phyloP scores from a whole-genome alignment of 2,113 vertebrate genomes.

The Acinonyx jubatus region DNA sequence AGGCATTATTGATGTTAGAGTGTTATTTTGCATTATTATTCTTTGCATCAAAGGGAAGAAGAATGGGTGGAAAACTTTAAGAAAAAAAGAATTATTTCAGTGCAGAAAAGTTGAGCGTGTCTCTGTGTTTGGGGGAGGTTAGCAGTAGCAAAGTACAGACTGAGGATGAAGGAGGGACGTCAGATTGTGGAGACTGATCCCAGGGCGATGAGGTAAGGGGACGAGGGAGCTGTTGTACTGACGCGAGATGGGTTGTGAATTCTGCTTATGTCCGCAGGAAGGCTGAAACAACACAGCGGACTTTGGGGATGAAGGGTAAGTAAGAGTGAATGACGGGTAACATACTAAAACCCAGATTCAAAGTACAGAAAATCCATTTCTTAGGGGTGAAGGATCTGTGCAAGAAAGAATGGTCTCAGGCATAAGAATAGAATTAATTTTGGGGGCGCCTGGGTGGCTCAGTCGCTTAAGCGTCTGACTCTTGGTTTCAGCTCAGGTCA shows the following conservation, averaged over 20 bases:
- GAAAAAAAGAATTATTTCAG: background rate
- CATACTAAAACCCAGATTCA: background rate
- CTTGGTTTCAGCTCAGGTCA: no score
- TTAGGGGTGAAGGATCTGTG: background rate
- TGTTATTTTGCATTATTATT: rapidly evolving
- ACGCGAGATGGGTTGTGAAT: background rate
- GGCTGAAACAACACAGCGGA: background rate
- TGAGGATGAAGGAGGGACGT: no score
- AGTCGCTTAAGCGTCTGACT: no score
- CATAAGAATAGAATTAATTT: background rate
- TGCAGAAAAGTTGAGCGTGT: background rate
- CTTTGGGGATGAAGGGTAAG: background rate
- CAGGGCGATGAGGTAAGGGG: background rate
- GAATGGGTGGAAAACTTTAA: rapidly evolving
- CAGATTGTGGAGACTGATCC: background rate
- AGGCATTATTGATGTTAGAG: background rate
- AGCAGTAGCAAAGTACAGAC: background rate
- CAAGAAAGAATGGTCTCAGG: background rate
- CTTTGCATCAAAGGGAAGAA: background rate
- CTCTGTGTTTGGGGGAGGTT: background rate
- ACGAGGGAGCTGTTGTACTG: no score
- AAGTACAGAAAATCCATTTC: background rate
- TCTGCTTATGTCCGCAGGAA: background rate
- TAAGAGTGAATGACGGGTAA: rapidly evolving
- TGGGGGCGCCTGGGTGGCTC: background rate